Conservation (phyloP, 2,888 invertebrate species). For the Sipha maydis region DNA sequence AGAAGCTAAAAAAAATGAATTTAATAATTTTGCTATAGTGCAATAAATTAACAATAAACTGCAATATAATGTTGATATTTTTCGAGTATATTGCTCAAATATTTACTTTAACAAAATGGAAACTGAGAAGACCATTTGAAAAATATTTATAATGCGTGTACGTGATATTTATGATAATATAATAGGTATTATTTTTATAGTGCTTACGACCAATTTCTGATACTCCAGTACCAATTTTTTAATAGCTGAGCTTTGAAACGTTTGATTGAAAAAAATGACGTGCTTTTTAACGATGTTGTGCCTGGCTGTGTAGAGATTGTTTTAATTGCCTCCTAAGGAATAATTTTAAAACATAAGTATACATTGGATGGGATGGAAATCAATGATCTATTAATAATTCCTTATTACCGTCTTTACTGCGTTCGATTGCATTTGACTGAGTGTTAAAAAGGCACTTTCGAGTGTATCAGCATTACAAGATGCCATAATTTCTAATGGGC, state of each 20-base stretch:
- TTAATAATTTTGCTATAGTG: too few species aligned
- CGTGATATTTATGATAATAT: neutral
- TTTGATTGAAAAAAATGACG: conserved; percentile 32
- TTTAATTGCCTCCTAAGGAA: neutral
- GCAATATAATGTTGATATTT: too few species aligned
- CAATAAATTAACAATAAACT: too few species aligned
- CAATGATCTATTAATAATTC: neutral
- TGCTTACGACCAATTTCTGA: conserved; percentile 49
- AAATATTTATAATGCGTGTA: too few species aligned
- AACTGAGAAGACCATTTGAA: too few species aligned
- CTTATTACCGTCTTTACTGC: neutral
- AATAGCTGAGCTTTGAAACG: conserved; percentile 55
- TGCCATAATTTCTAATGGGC: conserved; percentile 68
- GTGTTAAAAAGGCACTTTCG: conserved; percentile 70
- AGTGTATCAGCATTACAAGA: conserved; percentile 66
- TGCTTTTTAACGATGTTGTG: conserved; percentile 34
- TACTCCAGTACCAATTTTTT: conserved; percentile 60
- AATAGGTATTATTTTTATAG: neutral
- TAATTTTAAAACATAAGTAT: neutral
- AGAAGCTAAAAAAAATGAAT: too few species aligned
- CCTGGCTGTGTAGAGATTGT: neutral
- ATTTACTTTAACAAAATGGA: too few species aligned
- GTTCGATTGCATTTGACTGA: conserved; percentile 70
- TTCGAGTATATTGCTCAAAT: too few species aligned
- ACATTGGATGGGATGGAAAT: neutral